Evolutionary conservation across 2,888 invertebrate species (phyloP), one percentile per base, ranked within the genome.

Genomic region (Rosalia funebris): DNA sequence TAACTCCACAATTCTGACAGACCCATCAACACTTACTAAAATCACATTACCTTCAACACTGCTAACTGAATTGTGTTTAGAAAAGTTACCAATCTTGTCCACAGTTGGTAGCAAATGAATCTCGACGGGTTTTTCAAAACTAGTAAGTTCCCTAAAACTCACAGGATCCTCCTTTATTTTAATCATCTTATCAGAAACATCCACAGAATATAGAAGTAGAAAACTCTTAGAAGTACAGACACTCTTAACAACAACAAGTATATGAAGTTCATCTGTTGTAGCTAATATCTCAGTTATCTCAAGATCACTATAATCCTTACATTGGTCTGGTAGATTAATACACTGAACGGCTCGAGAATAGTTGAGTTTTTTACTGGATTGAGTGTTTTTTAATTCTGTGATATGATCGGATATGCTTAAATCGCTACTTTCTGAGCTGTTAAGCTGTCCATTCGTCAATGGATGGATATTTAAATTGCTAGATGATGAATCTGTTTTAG

Each of bases 11-110:
- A 95, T 81, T 74, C 91, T 85, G 31, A 95, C 84, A 44, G 86
- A 84, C 3, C 95, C 95, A 75, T 91, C 91, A 1, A 85, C 84
- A 64, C 92, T 91, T 10, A 93, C 91, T 39, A 90, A 83, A 10
- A 92, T 89, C 55, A 90, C 87, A 39, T 90, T 86, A 45, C 90
- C 87, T 47, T 69, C 69, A 2, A 69, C 66, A 2, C 69, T 71
- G 50, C 56, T 63, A 57, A 82, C 81, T 11, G 41, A 54, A 10
- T 46, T 42, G n/a, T 64, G 56, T 14, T 66, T 67, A 2, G 62
- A 36, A 16, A 60, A 56, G 36, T 62, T 60, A 14, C 69, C 70
- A 37, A 73, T 62, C 56, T 75, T 76, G 55, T 83, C 83, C 11
- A 82, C 74, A 16, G 83, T 77, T 0, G 92, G 91, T 68, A 93